Base-by-base conservation (phyloP, 2,888 invertebrate species). In the Creontiades dilutus region DNA sequence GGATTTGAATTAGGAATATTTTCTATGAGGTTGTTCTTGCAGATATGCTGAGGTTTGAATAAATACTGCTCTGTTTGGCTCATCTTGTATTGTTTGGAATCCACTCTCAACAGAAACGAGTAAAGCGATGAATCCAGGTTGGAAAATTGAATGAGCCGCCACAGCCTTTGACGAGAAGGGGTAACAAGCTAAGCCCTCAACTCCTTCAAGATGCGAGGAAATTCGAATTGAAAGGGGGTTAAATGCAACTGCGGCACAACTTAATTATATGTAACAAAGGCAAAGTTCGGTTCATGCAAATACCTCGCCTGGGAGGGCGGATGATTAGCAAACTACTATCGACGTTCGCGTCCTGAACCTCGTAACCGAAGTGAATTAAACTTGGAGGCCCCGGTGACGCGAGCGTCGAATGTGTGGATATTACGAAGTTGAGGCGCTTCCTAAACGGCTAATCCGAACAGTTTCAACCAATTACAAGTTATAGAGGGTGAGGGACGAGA, bases 401-500 rank as follows among this genome's bases (percentile, higher is more conserved):
- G 85, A 27, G 85, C 61, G 85, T 61, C 85, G 85, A 85, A 85
- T 85, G 85, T 85, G 85, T 85, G 85, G 85, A 85, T 85, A 85
- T 85, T 85, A 85, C 55, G 37, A 61, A 85, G 85, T 85, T 85
- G 37, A 46, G 37, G 13, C 61, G 48, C 57, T 61, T 28, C 13
- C 37, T 57, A 85, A 85, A 57, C 46, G 85, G 85, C 85, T 85
- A 85, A 85, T 85, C 57, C 85, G 27, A 28, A 61, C 85, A 85
- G 85, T 85, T 85, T 85, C 85, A 85, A 85, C 85, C 85, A 85
- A 85, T 85, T 85, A 85, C 85, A 85, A 85, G 85, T 85, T 85
- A 85, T 61, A 55, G 57, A 52, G 52, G 82, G 85, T 7, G 28
- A 13, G 61, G 61, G 57, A 61, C 85, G 27, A 85, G 61, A 85